A percentile compares a stretch with the other conserved stretches of the same genome.
These are phyloP conservation scores for Lasioglossum oenotherae DNA, from an alignment of 2,888 invertebrate species.

Conservation along the genomic window DNA sequence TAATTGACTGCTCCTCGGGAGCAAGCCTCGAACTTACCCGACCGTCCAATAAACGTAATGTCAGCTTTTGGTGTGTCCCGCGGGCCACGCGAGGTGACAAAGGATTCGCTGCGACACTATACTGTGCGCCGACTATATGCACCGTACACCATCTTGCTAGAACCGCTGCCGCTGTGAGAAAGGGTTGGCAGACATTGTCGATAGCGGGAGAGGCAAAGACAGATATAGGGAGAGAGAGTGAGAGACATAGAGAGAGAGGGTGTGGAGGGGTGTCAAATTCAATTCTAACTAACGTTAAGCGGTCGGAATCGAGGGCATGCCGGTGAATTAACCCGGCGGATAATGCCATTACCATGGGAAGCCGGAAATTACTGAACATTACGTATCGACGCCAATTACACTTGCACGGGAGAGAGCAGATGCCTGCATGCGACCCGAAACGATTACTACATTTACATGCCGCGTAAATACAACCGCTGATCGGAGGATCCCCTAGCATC, in stretches of 20 bases:
- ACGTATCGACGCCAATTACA: slow-evolving; percentile 66
- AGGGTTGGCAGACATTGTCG: slow-evolving; percentile 1
- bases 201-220: neutral
- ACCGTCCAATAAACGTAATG: slow-evolving; percentile 48
- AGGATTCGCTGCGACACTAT: slow-evolving; percentile 29
- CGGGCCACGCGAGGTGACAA: slow-evolving; percentile 40
- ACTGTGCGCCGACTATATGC: neutral
- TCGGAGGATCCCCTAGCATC: neutral
- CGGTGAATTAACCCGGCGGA: slow-evolving; percentile 60
- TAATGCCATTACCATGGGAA: slow-evolving; percentile 62
- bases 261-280: slow-evolving; percentile 55
- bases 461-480: slow-evolving; percentile 48
- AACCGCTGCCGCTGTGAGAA: neutral
- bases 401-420: slow-evolving; percentile 11
- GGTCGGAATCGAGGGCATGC: slow-evolving; percentile 43
- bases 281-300: slow-evolving; percentile 65
- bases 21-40: slow-evolving; percentile 28
- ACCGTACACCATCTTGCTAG: slow-evolving; percentile 29
- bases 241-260: slow-evolving; percentile 24
- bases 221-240: neutral
- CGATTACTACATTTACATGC: slow-evolving; percentile 53
- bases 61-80: slow-evolving; percentile 38
- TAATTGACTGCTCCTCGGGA: slow-evolving; percentile 3
- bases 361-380: slow-evolving; percentile 67
- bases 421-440: slow-evolving; percentile 14